phyloP scores from a whole-genome alignment of 1,140 invertebrate genomes.

The Sitophilus oryzae region DNA sequence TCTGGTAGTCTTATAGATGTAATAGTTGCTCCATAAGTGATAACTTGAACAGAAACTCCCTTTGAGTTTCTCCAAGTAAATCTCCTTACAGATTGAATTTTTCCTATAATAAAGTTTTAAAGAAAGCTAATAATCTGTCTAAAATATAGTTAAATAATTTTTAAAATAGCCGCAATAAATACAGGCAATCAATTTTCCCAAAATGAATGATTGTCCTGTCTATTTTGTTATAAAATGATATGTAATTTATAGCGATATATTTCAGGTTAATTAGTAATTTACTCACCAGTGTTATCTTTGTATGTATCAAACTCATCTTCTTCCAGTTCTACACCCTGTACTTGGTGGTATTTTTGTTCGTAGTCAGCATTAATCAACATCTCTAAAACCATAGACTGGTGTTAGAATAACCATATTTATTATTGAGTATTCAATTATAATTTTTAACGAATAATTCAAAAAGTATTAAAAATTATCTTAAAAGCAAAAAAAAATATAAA shows the following conservation, averaged over 20 bases:
- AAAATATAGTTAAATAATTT: too few species aligned
- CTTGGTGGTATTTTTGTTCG: conserved; percentile 12
- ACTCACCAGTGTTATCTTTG: conserved; percentile 29
- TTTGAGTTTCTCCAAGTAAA: conserved; percentile 57
- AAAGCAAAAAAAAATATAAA: too few species aligned
- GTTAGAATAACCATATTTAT: background rate
- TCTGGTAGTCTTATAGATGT: conserved; percentile 70
- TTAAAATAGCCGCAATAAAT: too few species aligned
- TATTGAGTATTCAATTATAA: too few species aligned
- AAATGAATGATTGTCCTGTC: too few species aligned
- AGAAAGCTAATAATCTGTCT: too few species aligned
- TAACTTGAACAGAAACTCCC: conserved; percentile 56
- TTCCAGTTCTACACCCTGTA: conserved; percentile 29
- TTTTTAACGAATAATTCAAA: too few species aligned
- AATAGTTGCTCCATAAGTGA: conserved; percentile 73
- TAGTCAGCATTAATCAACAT: background rate
- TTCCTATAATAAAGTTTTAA: conserved; percentile 8
- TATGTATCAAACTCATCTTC: conserved; percentile 40
- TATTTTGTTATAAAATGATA: too few species aligned
- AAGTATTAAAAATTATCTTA: too few species aligned
- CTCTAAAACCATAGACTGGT: background rate
- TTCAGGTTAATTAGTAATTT: background rate
- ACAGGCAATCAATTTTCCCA: too few species aligned
- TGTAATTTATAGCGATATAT: too few species aligned
- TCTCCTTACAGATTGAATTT: conserved; percentile 36